Conservation (phyloP, 2,113 vertebrate species). For the Calyptommatus sinebrachiatus region DNA sequence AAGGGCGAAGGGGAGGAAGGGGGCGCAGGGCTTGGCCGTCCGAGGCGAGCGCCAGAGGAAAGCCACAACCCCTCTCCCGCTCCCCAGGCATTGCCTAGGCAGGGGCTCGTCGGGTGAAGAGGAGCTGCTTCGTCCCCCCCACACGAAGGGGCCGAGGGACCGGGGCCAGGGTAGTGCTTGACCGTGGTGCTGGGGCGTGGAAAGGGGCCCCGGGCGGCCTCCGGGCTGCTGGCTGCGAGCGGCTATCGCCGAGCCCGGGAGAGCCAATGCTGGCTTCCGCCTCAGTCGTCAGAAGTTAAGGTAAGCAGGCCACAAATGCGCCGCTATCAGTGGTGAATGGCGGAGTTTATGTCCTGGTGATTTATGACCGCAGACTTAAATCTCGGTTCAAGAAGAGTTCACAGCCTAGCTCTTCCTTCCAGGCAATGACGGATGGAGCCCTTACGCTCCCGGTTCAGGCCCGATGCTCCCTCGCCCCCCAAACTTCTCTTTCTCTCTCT, state of each 20-base stretch:
- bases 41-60: slow-evolving; percentile 62
- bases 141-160: slow-evolving; percentile 43
- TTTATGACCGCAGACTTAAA: slow-evolving; percentile 99
- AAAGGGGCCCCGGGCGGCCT: slow-evolving; percentile 66
- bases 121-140: slow-evolving; percentile 75
- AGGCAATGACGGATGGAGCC: slow-evolving; percentile 84
- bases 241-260: slow-evolving; percentile 70
- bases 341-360: slow-evolving; percentile 95
- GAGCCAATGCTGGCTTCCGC: slow-evolving; percentile 81
- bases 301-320: slow-evolving; percentile 94
- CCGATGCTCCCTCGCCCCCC: slow-evolving; percentile 65
- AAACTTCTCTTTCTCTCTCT: slow-evolving; percentile 57
- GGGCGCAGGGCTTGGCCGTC: slow-evolving; percentile 53
- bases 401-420: slow-evolving; percentile 89
- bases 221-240: slow-evolving; percentile 73
- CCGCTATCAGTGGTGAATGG: slow-evolving; percentile 91
- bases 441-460: slow-evolving; percentile 82
- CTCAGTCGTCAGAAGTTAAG: slow-evolving; percentile 93
- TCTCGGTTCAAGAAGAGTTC: slow-evolving; percentile 99
- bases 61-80: slow-evolving; percentile 21
- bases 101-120: slow-evolving; percentile 66
- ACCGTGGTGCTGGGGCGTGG: slow-evolving; percentile 32
- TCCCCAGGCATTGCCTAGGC: slow-evolving; percentile 37
- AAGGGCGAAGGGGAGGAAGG: slow-evolving; percentile 39
- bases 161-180: slow-evolving; percentile 52